Conservation (phyloP, 2,888 invertebrate species). For the Muschampia plurimacula region DNA sequence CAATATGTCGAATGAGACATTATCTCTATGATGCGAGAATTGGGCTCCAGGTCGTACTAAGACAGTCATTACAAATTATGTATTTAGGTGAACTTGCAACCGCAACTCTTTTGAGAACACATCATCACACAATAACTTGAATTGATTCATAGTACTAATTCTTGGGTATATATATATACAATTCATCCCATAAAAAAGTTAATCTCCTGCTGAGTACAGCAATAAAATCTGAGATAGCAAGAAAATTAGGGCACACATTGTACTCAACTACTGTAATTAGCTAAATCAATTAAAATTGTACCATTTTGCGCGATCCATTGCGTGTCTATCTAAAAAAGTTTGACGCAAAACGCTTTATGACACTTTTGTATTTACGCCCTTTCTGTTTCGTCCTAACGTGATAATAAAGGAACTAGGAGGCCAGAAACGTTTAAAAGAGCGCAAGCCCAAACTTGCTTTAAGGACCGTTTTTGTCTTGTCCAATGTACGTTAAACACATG, state of each 20-base stretch:
- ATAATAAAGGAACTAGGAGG: background rate
- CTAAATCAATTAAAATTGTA: conserved; percentile 34
- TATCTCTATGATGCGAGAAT: too few relatives aligned
- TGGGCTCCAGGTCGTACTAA: too few relatives aligned
- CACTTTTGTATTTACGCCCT: conserved; percentile 9
- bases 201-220: conserved; percentile 31
- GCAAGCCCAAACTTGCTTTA: conserved; percentile 9
- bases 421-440: background rate
- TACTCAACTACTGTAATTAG: conserved; percentile 26
- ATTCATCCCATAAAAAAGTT: too few relatives aligned
- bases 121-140: too few relatives aligned
- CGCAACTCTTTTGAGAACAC: too few relatives aligned
- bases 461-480: conserved; percentile 11
- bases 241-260: conserved; percentile 38
- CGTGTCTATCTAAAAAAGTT: background rate
- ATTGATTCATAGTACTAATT: too few relatives aligned
- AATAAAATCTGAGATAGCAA: conserved; percentile 32
- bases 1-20: too few relatives aligned
- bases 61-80: too few relatives aligned
- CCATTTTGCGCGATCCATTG: conserved; percentile 1
- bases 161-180: too few relatives aligned
- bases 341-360: background rate
- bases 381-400: background rate
- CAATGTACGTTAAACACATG: conserved; percentile 55
- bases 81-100: too few relatives aligned